Evolutionary conservation across 2,888 invertebrate genomes (phyloP), one percentile per base, ranked within the genome.

Genomic region (Pachymerium ferrugineum): DNA sequence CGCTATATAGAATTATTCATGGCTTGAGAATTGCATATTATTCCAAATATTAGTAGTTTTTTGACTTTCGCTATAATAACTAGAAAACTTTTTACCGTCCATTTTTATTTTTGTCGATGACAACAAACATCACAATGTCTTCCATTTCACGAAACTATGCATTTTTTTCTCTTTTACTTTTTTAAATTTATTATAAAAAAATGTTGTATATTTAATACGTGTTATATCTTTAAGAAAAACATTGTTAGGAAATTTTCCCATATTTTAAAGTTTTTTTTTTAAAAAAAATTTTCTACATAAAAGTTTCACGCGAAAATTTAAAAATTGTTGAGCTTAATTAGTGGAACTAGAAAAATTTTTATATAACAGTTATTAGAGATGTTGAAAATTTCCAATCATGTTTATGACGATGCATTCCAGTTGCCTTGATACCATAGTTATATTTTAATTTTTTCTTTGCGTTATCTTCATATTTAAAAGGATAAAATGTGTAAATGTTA

Each of bases 1-100:
- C 80, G 83, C 70, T 81, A 82, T 75, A 81, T 85, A 6, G 85
- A 85, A 77, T 79, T 85, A 35, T 83, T 83, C 78, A 81, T 85
- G 79, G 79, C 78, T 68, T 78, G 75, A 74, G 70, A n/a, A n/a
- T n/a, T 28, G 31, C n/a, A 31, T 30, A 68, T 68, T 68, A 68
- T 28, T 68, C 28, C 28, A 67, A 29, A 67, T 8, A 6, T 67
- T 68, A 54, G 47, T 10, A 12, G 47, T 54, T 54, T 19, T 54
- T 54, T 54, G 47, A 54, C 22, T 42, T n/a, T 42, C 14, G 3
- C 5, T 54, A 22, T 3, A 54, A 22, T 54, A 54, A 54, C 22
- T 54, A 19, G 10, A 10, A 54, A 19, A 54, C 19, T 54, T 19
- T 19, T 19, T 54, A 19, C 19, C 10, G 19, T 22, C 19, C 47